Base-by-base conservation (phyloP, 2,888 invertebrate genomes). In the Hyposoter didymator region DNA sequence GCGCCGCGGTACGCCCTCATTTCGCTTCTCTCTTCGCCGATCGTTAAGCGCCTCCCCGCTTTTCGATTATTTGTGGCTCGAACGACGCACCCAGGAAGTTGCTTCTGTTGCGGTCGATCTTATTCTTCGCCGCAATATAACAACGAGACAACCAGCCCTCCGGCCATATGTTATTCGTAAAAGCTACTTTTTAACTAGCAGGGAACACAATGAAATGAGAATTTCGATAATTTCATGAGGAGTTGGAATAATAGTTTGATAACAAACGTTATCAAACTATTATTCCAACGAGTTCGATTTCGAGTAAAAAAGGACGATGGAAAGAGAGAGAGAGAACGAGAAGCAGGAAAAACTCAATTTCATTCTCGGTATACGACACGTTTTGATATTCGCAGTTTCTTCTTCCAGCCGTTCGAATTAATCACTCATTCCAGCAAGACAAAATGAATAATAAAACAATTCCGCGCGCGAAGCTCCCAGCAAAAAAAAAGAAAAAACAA, bases 1-100 rank as follows among this genome's bases (percentile, higher is more conserved):
- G 72, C 47, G 47, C 69, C 82, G 74, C 72, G 22, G 55, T 80
- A 73, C 85, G 82, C 75, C 82, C 86, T 88, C 84, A 81, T 87
- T 88, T 87, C 83, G 84, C 43, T 84, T 75, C 86, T 86, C 87
- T 85, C 81, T 82, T 78, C 45, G 66, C 39, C 83, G 88, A 87
- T 88, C 88, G 88, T 88, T 88, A 85, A 85, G 76, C 82, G 85
- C 74, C 66, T 80, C 86, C 49, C 10, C 72, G 82, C 80, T 80
- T 87, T 64, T 87, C 82, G 84, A 84, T 85, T 72, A 66, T 76
- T 82, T 78, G 82, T 69, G 69, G 64, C 70, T 32, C 59, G 76
- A 78, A 67, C 52, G 59, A 76, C 49, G 49, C 86, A 72, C 78
- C 52, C 67, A 64, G 75, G 84, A 79, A 70, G 83, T 86, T 52